Conservation (phyloP, 1,140 invertebrate species). For the Coptotermes formosanus region DNA sequence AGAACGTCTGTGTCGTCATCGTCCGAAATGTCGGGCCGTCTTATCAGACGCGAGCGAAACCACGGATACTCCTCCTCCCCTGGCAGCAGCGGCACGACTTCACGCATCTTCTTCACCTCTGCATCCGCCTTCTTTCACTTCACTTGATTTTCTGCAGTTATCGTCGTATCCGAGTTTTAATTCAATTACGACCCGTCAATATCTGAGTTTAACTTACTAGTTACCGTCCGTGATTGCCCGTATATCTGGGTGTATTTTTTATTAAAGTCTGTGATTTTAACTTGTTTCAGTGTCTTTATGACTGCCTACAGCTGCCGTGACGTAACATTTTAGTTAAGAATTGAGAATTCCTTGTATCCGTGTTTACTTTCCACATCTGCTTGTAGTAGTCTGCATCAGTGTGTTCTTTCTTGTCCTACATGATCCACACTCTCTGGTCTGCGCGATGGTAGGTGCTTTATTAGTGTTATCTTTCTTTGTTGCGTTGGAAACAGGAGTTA, state of each 20-base stretch:
- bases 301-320: too few species aligned
- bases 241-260: too few species aligned
- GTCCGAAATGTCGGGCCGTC: not conserved
- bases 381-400: too few species aligned
- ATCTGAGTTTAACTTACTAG: too few species aligned
- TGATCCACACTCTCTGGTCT: not conserved
- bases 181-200: too few species aligned
- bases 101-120: not conserved
- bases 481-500: not conserved
- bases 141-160: not conserved
- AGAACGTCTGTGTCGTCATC: not conserved
- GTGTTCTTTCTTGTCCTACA: too few species aligned
- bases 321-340: too few species aligned
- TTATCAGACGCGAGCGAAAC: not conserved
- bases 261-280: too few species aligned
- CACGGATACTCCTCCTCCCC: not conserved
- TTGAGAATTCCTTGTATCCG: too few species aligned
- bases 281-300: not conserved
- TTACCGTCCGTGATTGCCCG: too few species aligned
- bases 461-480: not conserved
- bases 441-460: not conserved
- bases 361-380: too few species aligned
- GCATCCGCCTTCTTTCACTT: not conserved
- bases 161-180: too few species aligned
- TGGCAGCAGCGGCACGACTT: not conserved